Base-by-base conservation (phyloP, 1,140 invertebrate species). In the Eulimnadia texana region DNA sequence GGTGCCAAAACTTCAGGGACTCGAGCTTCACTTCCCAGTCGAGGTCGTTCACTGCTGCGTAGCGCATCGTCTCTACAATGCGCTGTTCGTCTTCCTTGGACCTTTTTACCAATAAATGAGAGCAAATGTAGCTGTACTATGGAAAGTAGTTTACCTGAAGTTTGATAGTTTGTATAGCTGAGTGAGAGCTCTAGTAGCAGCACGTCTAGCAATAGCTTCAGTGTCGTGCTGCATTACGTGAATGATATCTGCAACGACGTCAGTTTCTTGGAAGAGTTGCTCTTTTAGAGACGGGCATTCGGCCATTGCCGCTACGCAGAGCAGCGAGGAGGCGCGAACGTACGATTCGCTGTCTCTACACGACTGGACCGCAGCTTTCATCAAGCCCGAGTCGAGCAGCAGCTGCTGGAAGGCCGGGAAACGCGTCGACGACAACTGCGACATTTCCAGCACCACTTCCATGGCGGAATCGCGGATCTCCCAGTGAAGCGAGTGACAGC, bases 11-110 rank as follows among this genome's bases (percentile, higher is more conserved):
- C 52, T 79, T 72, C 0, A 89, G 67, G 0, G 83, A 82, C 55
- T 78, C 80, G 0, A 82, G 66, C 70, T 86, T 85, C 0, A 87
- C 85, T 71, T 88, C 85, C 84, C 85, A 86, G 66, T 88, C 82
- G 50, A 88, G 77, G 71, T 88, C 86, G 3, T 77, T 76, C 0
- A 82, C 73, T 19, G 60, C 60, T 10, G 82, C 78, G 20, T 77
- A 72, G 2, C 78, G 76, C 77, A 88, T 83, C 3, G 76, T 67
- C 28, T 66, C 69, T 65, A 77, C 72, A n/a, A 60, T 28, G 25
- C 72, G 66, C 65, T 51, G 66, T 66, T 54, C 65, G 29, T 64
- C 70, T 27, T 25, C 10, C 11, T 58, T 20, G 24, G 25, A 52
- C 23, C 10, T 63, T 63, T 28, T 9, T 9, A 52, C 13, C 11